Evolutionary conservation across 2,888 invertebrate species (phyloP).

Genomic region (Terebella lapidaria): DNA sequence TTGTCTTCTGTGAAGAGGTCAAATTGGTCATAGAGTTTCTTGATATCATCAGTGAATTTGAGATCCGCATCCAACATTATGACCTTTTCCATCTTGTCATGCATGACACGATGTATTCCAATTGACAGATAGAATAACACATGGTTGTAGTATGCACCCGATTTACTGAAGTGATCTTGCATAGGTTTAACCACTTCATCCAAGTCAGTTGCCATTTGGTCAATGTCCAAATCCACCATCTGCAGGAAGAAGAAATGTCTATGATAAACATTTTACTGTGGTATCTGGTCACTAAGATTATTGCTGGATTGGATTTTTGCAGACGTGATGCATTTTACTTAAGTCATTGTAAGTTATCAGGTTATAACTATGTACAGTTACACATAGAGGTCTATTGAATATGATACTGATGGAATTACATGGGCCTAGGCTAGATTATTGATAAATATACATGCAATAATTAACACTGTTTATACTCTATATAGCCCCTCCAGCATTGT

Average conservation of each 20-base stretch:
- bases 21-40: slow-evolving; percentile 66
- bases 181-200: slow-evolving; percentile 64
- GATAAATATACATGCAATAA: too few species aligned
- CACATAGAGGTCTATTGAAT: too few species aligned
- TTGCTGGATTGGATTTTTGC: too few species aligned
- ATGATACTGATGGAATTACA: too few species aligned
- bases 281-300: neutral
- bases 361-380: neutral
- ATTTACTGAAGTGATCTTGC: slow-evolving; percentile 67
- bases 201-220: slow-evolving; percentile 60
- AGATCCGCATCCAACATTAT: slow-evolving; percentile 75
- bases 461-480: too few species aligned
- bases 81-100: slow-evolving; percentile 59
- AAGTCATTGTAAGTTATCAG: neutral
- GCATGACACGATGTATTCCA: slow-evolving; percentile 67
- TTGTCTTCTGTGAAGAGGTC: slow-evolving; percentile 62
- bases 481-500: too few species aligned
- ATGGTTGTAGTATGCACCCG: slow-evolving; percentile 72
- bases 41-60: slow-evolving; percentile 67
- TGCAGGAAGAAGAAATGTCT: slow-evolving; percentile 35
- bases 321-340: neutral
- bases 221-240: slow-evolving; percentile 63
- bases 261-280: neutral
- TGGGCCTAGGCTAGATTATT: too few species aligned
- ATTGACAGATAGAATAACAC: slow-evolving; percentile 74